phyloP scores from a whole-genome alignment of 1,140 invertebrate genomes.

The Venustaconcha ellipsiformis region DNA sequence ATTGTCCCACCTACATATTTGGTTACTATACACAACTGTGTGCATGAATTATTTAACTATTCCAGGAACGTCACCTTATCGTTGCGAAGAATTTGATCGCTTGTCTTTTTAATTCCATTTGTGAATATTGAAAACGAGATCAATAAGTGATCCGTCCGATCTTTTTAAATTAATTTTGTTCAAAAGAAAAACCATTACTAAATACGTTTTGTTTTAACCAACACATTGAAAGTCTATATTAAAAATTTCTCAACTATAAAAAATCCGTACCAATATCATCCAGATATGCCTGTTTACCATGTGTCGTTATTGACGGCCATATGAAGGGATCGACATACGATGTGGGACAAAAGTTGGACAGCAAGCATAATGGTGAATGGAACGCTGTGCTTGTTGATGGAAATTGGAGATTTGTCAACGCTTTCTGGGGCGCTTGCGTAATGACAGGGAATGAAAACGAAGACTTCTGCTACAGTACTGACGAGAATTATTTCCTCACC shows the following conservation, averaged over 20 bases:
- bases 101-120: no score
- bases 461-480: conserved; percentile 51
- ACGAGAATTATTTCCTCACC: conserved; percentile 71
- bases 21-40: no score
- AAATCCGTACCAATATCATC: background rate
- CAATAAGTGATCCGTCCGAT: no score
- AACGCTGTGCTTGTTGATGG: conserved; percentile 55
- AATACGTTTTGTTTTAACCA: no score
- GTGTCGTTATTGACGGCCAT: conserved; percentile 54
- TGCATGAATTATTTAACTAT: no score
- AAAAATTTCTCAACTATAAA: background rate
- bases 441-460: conserved; percentile 35
- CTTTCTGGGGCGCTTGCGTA: conserved; percentile 58
- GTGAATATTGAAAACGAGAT: no score
- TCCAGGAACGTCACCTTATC: no score
- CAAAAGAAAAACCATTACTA: no score
- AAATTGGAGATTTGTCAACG: conserved; percentile 54
- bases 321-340: conserved; percentile 58
- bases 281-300: conserved; percentile 27
- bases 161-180: no score
- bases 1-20: background rate
- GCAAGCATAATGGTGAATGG: conserved; percentile 57
- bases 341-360: conserved; percentile 50
- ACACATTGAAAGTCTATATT: background rate
- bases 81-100: no score